Percentiles rank a stretch among this genome's conserved stretches.
Conservation (phyloP, 2,113 vertebrate species). For the Etheostoma cragini region DNA sequence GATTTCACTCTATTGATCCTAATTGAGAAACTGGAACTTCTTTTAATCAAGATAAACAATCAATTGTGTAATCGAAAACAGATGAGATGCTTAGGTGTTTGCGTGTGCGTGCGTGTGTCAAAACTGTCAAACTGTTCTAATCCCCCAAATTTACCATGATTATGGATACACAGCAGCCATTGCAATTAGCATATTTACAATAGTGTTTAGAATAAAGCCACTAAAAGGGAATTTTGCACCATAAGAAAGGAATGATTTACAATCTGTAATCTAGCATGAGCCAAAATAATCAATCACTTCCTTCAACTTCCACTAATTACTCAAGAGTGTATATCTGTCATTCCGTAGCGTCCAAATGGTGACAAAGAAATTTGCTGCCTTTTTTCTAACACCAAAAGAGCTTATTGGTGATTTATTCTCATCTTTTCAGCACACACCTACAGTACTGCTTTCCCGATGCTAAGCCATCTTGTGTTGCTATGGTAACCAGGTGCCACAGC, state of each 20-base stretch:
- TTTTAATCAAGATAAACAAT: conserved; percentile 50
- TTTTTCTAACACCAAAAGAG: neutral
- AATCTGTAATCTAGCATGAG: conserved; percentile 3
- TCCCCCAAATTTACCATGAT: too few species aligned
- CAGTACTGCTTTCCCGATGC: conserved; percentile 9
- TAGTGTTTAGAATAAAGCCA: neutral
- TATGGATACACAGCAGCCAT: too few species aligned
- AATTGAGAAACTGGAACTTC: conserved; percentile 35
- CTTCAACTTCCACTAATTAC: conserved; percentile 6
- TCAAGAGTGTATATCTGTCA: neutral
- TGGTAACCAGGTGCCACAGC: conserved; percentile 54
- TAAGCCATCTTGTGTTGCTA: conserved; percentile 46
- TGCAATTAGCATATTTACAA: neutral
- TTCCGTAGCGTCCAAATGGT: neutral
- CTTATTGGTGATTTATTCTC: conserved; percentile 51
- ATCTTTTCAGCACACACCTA: conserved; percentile 28
- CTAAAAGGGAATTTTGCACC: neutral
- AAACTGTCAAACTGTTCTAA: too few species aligned
- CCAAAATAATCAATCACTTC: conserved; percentile 9
- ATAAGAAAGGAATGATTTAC: conserved; percentile 1
- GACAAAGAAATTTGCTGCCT: neutral
- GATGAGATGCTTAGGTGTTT: conserved; percentile 15
- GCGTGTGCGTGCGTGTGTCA: neutral
- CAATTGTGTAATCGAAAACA: conserved; percentile 31
- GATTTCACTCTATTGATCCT: conserved; percentile 43